phyloP scores from a whole-genome alignment of 37 sponge, comb jelly and placozoan genomes.

The Theonella swinhoei region DNA sequence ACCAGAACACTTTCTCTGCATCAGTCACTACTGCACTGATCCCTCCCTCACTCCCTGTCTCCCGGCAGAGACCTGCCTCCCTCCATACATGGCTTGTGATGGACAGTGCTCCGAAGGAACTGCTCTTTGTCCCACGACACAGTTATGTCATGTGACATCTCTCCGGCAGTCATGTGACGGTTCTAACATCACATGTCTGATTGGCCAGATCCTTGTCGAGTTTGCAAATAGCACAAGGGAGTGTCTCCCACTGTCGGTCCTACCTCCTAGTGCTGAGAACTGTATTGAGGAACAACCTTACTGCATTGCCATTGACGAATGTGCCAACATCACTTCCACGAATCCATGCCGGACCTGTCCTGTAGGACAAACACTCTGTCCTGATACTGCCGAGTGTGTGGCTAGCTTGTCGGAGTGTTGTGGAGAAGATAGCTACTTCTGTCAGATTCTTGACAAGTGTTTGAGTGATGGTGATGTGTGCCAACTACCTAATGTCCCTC shows the following conservation, averaged over 20 bases:
- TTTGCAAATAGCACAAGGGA: constrained; percentile 15
- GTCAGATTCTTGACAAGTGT: constrained; percentile 57
- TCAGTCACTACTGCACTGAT: constrained; percentile 18
- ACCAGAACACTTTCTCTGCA: constrained; percentile 6
- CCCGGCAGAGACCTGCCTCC: constrained; percentile 43
- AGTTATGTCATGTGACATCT: constrained; percentile 60
- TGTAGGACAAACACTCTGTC: constrained; percentile 29
- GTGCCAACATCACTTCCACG: constrained; percentile 49
- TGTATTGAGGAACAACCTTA: constrained; percentile 50
- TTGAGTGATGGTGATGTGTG: constrained; percentile 29
- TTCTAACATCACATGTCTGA: constrained; percentile 62
- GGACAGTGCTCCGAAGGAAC: constrained; percentile 58
- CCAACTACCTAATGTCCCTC: constrained; percentile 72
- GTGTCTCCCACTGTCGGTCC: constrained; percentile 16
- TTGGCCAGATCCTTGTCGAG: constrained; percentile 70
- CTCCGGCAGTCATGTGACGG: constrained; percentile 71
- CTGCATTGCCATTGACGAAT: constrained; percentile 56
- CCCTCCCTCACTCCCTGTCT: constrained; percentile 45
- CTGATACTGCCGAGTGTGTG: constrained; percentile 49
- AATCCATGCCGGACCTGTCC: constrained; percentile 74
- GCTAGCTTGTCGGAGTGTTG: constrained; percentile 50
- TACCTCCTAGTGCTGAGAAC: constrained; percentile 19
- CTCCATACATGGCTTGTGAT: constrained; percentile 46
- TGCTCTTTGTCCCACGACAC: constrained; percentile 75
- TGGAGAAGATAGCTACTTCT: constrained; percentile 19